Evolutionary conservation across 2,113 vertebrate species (phyloP).

Genomic region (Notothenia rossii): DNA sequence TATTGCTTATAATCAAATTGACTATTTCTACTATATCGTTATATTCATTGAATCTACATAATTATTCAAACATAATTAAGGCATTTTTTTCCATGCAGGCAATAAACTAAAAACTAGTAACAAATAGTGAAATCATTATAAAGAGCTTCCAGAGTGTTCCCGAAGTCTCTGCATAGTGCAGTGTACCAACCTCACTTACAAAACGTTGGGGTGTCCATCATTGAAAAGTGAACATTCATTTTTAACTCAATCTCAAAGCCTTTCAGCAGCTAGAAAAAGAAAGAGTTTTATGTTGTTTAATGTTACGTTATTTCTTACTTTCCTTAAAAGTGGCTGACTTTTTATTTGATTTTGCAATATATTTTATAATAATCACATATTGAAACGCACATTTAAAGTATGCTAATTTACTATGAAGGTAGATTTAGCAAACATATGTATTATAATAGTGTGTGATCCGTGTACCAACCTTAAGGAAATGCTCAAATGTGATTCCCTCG

Average conservation of each 20-base stretch:
- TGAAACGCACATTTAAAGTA: neutral
- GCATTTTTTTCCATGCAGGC: conserved; percentile 47
- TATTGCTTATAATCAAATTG: conserved; percentile 48
- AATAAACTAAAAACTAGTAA: conserved; percentile 10
- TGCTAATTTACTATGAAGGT: neutral
- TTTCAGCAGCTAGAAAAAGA: conserved; percentile 90
- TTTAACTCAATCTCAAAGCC: conserved; percentile 94
- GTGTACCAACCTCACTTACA: conserved; percentile 86
- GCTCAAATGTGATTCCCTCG: conserved; percentile 96
- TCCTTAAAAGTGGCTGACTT: neutral
- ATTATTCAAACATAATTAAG: conserved; percentile 58
- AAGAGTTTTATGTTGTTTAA: conserved; percentile 9
- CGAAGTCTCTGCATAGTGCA: conserved; percentile 10
- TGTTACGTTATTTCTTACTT: neutral
- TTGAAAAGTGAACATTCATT: conserved; percentile 94
- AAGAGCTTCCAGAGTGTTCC: neutral
- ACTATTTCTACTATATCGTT: conserved; percentile 8
- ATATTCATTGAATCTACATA: conserved; percentile 68
- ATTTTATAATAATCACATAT: too few species aligned
- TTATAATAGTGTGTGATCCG: neutral
- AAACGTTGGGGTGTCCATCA: conserved; percentile 88
- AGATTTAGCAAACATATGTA: neutral
- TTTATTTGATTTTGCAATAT: neutral
- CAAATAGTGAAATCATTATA: conserved; percentile 19
- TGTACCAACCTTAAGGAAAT: conserved; percentile 92